phyloP scores from a whole-genome alignment of 2,797 vertebrate species.

The Coccyzus lansbergi region DNA sequence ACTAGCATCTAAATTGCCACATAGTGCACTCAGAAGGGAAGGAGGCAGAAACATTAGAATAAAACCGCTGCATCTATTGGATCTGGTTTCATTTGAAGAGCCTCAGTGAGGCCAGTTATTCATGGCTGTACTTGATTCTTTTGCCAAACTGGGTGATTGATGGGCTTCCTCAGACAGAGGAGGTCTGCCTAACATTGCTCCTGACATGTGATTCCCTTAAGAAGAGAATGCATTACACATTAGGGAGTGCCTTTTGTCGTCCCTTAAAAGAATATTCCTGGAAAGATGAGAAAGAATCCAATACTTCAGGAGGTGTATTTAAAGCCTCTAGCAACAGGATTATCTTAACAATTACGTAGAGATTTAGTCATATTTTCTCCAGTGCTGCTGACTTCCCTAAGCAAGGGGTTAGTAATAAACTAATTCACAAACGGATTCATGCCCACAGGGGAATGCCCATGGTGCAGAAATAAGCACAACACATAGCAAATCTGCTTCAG shows the following conservation, averaged over 20 bases:
- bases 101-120: neutral
- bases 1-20: neutral
- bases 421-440: neutral
- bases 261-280: neutral
- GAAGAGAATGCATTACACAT: neutral
- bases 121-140: neutral
- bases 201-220: neutral
- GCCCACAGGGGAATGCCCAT: neutral
- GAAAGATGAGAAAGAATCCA: neutral
- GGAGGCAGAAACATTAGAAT: neutral
- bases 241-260: neutral
- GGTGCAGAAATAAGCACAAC: neutral
- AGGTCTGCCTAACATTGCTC: neutral
- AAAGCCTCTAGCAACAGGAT: neutral
- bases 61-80: neutral
- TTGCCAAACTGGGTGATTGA: neutral
- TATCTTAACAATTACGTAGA: neutral
- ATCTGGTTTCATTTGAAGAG: neutral
- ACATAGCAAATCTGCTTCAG: neutral
- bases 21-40: rapidly evolving
- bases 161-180: neutral
- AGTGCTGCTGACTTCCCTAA: neutral
- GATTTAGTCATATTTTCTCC: neutral
- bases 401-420: neutral
- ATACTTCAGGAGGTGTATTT: neutral